Evolutionary conservation across 2,888 invertebrate genomes (phyloP).

Genomic region (Phyto melanocephala): DNA sequence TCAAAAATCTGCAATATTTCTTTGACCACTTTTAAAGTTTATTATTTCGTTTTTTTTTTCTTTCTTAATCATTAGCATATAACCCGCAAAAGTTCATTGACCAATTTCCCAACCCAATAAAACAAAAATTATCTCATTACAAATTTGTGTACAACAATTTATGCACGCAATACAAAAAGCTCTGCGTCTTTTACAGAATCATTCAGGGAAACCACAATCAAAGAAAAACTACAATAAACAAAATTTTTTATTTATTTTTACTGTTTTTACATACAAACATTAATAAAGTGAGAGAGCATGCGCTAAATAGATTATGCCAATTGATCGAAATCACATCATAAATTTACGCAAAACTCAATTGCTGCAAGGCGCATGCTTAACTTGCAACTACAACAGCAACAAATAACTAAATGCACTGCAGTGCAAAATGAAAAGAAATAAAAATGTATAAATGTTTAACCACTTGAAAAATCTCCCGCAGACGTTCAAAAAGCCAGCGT

Average conservation of each 20-base stretch:
- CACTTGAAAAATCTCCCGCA: conserved; percentile 57
- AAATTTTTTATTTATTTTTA: neutral
- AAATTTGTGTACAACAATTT: conserved; percentile 68
- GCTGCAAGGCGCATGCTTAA: conserved; percentile 65
- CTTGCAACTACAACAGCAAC: conserved; percentile 40
- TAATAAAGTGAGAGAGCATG: conserved; percentile 60
- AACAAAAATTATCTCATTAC: conserved; percentile 76
- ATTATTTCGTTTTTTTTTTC: neutral
- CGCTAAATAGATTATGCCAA: conserved; percentile 78
- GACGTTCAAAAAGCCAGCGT: conserved; percentile 62
- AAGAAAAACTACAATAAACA: conserved; percentile 31
- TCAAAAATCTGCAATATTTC: no score
- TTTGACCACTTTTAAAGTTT: neutral
- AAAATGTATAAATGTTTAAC: conserved; percentile 44
- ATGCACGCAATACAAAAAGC: conserved; percentile 60
- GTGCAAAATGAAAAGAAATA: conserved; percentile 9
- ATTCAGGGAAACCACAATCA: conserved; percentile 2
- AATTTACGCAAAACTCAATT: conserved; percentile 71
- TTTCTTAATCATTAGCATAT: no score
- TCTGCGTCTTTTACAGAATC: neutral
- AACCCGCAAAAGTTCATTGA: conserved; percentile 64
- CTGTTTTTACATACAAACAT: conserved; percentile 16
- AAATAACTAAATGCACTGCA: conserved; percentile 33
- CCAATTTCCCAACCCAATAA: conserved; percentile 71
- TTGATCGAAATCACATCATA: conserved; percentile 78